phyloP scores from a whole-genome alignment of 2,113 vertebrate species.

The Triplophysa tibetana region DNA sequence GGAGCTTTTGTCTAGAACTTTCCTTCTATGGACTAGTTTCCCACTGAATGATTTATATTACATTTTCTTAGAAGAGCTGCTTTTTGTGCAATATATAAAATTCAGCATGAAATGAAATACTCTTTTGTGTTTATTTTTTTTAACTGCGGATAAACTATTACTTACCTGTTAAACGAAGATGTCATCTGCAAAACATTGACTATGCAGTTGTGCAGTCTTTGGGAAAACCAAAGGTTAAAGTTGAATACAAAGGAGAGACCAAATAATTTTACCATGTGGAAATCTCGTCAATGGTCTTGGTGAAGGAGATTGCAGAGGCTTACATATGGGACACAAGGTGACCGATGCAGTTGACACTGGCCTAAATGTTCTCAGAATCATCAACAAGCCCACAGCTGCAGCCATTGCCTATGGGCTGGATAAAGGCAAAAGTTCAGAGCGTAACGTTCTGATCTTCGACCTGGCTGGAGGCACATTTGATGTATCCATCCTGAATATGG shows the following conservation, averaged over 20 bases:
- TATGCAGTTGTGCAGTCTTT: slow-evolving; percentile 56
- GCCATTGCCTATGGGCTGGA: no score
- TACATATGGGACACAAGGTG: no score
- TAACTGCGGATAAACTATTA: slow-evolving; percentile 76
- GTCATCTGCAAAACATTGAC: slow-evolving; percentile 35
- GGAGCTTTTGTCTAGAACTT: neutral
- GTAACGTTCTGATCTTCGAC: no score
- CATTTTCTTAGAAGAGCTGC: no score
- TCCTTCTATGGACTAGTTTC: neutral
- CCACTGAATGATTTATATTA: neutral
- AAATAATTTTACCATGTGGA: slow-evolving; percentile 62
- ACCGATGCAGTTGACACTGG: no score
- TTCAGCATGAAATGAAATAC: slow-evolving; percentile 56
- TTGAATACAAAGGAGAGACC: slow-evolving; percentile 62
- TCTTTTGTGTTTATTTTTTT: slow-evolving; percentile 78
- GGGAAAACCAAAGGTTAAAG: slow-evolving; percentile 62
- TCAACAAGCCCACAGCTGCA: no score
- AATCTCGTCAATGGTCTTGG: slow-evolving; percentile 48
- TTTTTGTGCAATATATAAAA: neutral
- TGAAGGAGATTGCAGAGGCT: no score
- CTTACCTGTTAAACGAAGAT: slow-evolving; percentile 27
- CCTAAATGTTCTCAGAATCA: no score
- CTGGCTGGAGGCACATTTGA: no score
- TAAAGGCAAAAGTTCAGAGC: no score
- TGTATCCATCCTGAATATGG: no score